A percentile compares a stretch with the other conserved stretches of the same genome.
Evolutionary conservation across 2,797 vertebrate species (phyloP).

Genomic region (Pelochelys cantorii): DNA sequence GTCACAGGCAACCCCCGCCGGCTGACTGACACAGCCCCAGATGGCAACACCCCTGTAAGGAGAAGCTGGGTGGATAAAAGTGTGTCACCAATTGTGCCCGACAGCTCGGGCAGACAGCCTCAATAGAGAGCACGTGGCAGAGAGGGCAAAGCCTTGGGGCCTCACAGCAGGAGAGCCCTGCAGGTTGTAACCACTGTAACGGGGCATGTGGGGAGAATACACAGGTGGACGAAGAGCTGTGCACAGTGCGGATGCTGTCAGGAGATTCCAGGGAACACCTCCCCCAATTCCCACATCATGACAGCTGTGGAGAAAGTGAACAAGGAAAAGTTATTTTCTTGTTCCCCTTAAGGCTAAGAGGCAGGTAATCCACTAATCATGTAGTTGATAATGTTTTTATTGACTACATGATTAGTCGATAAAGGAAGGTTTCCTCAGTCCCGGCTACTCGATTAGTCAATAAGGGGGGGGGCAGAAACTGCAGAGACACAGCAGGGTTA

Average conservation of each 20-base stretch:
- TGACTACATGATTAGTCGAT: no score
- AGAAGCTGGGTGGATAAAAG: background rate
- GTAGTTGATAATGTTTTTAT: no score
- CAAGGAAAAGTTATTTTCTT: no score
- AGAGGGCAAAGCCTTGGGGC: background rate
- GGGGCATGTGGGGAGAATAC: background rate
- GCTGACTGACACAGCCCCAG: background rate
- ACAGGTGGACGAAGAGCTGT: background rate
- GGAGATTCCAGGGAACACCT: background rate
- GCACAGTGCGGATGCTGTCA: background rate
- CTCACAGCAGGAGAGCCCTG: background rate
- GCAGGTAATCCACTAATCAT: no score
- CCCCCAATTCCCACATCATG: accelerated
- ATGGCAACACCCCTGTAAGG: background rate
- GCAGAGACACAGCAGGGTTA: no score
- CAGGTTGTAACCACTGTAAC: background rate
- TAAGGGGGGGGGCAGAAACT: no score
- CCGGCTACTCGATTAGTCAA: no score
- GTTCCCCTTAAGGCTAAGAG: no score
- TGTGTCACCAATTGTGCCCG: background rate
- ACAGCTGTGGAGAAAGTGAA: background rate
- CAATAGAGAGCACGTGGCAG: no score
- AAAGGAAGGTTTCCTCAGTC: no score
- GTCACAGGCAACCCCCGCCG: background rate
- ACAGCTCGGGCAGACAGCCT: background rate